phyloP scores from a whole-genome alignment of 1,140 invertebrate genomes.

The Drosophila neocordata region DNA sequence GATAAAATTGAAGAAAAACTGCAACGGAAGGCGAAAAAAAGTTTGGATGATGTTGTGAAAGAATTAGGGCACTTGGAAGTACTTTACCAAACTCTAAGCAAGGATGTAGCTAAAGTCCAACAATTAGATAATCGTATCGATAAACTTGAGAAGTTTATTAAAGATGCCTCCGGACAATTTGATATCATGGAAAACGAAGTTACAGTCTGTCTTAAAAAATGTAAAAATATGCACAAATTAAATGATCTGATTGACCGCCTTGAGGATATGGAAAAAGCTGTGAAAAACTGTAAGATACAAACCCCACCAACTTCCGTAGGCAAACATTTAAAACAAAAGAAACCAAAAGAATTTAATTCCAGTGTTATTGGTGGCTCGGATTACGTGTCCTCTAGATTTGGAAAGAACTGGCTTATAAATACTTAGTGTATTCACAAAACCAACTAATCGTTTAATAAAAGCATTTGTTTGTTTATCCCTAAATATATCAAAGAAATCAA shows the following conservation, averaged over 20 bases:
- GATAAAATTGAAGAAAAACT: background rate
- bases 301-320: background rate
- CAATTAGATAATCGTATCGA: background rate
- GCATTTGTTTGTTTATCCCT: no score
- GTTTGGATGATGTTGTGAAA: background rate
- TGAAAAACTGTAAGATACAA: background rate
- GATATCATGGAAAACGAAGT: background rate
- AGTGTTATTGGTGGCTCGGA: background rate
- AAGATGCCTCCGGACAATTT: background rate
- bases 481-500: no score
- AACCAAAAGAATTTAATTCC: no score
- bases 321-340: no score
- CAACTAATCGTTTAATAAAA: no score
- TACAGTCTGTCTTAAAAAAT: slow-evolving; percentile 4
- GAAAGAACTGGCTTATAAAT: background rate
- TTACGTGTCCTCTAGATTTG: background rate
- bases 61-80: slow-evolving; percentile 6
- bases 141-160: slow-evolving; percentile 17
- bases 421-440: no score
- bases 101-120: slow-evolving; percentile 2
- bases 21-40: background rate
- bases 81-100: background rate
- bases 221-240: slow-evolving; percentile 21
- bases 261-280: slow-evolving; percentile 29
- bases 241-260: slow-evolving; percentile 41